Base-by-base conservation (phyloP, 2,113 vertebrate genomes). In the Laterallus jamaicensis region DNA sequence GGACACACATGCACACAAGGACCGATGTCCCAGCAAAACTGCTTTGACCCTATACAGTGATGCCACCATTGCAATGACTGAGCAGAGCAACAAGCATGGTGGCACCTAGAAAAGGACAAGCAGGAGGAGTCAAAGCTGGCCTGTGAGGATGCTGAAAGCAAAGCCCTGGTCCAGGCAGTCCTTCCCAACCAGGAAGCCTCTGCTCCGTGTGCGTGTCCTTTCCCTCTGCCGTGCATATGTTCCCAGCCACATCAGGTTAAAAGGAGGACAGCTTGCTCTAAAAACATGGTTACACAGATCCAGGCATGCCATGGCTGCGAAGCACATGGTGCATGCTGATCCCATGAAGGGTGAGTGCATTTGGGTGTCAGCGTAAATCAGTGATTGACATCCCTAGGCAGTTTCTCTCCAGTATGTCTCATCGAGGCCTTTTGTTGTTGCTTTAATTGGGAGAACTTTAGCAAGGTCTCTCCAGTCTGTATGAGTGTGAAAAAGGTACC, bases 41-140 rank as follows among this genome's bases (percentile, higher is more conserved):
- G 24, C 31, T 75, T 63, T 49, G 28, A 24, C 32, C 28, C 7
- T 14, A 12, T 39, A 35, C 85, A 78, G 32, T 70, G 59, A 25
- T 3, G 1, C 40, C 22, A 32, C 37, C 4, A 3, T 9, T 44
- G 44, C 22, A 20, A 5, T 18, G 44, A 16, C 0, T n/a, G 84
- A 86, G 66, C 55, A 50, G 50, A 82, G 28, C 60, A 40, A 28
- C 42, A 24, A 35, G 78, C 40, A 50, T 22, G 47, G 13, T n/a
- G 35, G 12, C 40, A 39, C 32, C 55, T 24, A 7, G 16, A 68
- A 59, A 78, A 63, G 54, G 56, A 16, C 32, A 39, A 78, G 28
- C 47, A 44, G 32, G 54, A 79, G 49, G 24, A 59, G 19, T 59
- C 66, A 55, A n/a, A 82, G 24, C 37, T 82, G 60, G 31, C 17